A percentile compares a stretch with the other conserved stretches of the same genome.
These are phyloP conservation scores for Nycticebus coucang DNA, from an alignment of 2,113 vertebrate species.

Conservation along the genomic window DNA sequence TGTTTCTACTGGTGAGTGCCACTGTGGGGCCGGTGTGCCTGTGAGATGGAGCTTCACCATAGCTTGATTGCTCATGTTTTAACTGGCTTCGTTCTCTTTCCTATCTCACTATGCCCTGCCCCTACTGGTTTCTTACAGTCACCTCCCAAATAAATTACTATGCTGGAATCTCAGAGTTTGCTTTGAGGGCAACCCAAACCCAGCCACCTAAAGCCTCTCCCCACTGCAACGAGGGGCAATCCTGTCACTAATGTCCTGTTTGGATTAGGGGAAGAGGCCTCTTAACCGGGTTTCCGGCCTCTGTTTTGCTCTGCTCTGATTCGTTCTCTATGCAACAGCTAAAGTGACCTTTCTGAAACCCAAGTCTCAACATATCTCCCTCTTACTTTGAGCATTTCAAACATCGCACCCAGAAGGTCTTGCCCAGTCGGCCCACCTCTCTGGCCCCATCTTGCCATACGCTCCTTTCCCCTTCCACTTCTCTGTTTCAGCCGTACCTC, in stretches of 20 bases:
- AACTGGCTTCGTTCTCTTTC: background rate
- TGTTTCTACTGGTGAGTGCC: background rate
- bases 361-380: background rate
- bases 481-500: background rate
- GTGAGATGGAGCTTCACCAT: background rate
- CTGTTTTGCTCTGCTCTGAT: background rate
- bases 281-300: background rate
- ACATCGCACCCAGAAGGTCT: background rate
- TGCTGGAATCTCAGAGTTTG: background rate
- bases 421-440: background rate
- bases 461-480: background rate
- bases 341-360: background rate
- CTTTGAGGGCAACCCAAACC: background rate
- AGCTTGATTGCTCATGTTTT: no score
- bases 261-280: background rate
- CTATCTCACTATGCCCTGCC: background rate
- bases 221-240: background rate
- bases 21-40: background rate
- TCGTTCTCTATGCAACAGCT: background rate
- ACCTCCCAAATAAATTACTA: background rate
- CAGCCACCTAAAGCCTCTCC: background rate
- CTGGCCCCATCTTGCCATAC: background rate
- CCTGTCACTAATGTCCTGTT: background rate
- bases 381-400: background rate
- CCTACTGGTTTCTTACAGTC: background rate